These are phyloP conservation scores for Emydoidea blandingii DNA, from an alignment of 2,797 vertebrate species.

Conservation along the genomic window DNA sequence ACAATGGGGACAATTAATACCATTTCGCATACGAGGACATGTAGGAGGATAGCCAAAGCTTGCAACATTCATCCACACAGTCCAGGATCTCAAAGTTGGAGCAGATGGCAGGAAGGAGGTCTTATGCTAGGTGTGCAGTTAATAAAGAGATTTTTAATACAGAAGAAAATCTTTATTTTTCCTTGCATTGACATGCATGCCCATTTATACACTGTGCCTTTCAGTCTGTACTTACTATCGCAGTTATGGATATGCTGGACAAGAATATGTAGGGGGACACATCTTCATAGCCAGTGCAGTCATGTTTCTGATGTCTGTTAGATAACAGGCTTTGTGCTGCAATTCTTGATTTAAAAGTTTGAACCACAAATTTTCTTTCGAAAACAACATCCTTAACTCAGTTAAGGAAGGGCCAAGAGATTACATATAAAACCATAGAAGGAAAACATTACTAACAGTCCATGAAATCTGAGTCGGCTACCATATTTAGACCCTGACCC, in stretches of 20 bases:
- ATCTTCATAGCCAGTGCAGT: not conserved
- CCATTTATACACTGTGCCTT: accelerated
- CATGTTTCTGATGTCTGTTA: accelerated
- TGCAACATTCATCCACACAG: not conserved
- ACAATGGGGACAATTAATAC: not conserved
- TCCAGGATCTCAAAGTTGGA: accelerated
- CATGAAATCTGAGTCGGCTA: not conserved
- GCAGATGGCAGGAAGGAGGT: not conserved
- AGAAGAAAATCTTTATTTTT: not conserved
- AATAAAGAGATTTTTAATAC: not conserved
- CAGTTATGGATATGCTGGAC: not conserved
- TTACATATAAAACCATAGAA: not conserved
- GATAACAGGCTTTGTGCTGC: accelerated
- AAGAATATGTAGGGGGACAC: accelerated
- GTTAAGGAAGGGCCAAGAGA: not conserved
- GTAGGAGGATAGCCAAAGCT: not conserved
- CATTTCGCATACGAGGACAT: not conserved
- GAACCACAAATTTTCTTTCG: not conserved
- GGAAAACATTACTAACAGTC: not conserved
- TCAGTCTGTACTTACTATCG: not conserved
- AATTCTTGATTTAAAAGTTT: not conserved
- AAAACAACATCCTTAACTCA: not conserved
- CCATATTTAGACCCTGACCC: not conserved
- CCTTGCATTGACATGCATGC: not conserved
- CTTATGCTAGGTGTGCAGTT: not conserved